Conservation (phyloP, 2,888 invertebrate genomes). For the Troides oblongomaculatus region DNA sequence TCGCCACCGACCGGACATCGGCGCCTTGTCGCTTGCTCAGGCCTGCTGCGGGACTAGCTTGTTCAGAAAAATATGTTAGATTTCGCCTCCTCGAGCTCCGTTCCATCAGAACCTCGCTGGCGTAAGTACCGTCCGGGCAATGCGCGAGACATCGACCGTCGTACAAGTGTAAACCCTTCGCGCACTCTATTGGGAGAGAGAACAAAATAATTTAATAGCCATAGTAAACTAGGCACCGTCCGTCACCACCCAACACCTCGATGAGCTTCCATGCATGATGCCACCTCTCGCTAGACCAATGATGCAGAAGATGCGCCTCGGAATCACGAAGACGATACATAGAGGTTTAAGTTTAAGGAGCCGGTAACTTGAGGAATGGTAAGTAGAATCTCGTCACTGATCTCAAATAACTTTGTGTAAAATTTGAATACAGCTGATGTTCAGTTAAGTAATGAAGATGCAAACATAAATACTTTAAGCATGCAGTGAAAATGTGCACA, state of each 20-base stretch:
- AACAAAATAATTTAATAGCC: constrained; percentile 64
- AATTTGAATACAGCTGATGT: constrained; percentile 26
- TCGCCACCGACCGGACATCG: constrained; percentile 42
- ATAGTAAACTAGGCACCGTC: constrained; percentile 48
- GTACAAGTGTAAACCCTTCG: constrained; percentile 80
- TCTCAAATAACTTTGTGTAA: constrained; percentile 73
- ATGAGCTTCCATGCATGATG: constrained; percentile 73
- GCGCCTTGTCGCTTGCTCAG: constrained; percentile 57
- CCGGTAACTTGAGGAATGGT: constrained; percentile 37
- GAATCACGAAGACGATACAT: constrained; percentile 54
- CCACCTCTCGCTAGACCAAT: constrained; percentile 58
- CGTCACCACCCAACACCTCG: constrained; percentile 72
- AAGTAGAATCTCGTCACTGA: constrained; percentile 76
- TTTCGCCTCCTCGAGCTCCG: constrained; percentile 68
- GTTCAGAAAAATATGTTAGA: constrained; percentile 58
- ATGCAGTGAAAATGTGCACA: constrained; percentile 60
- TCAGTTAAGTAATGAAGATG: constrained; percentile 33
- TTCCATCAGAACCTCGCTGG: constrained; percentile 63
- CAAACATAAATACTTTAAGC: constrained; percentile 44
- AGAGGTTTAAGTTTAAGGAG: constrained; percentile 41
- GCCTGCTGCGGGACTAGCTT: constrained; percentile 33
- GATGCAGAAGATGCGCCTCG: constrained; percentile 60
- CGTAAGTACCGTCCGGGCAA: constrained; percentile 79
- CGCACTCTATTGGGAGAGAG: constrained; percentile 83
- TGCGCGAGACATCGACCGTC: constrained; percentile 79